Conservation (phyloP, 2,797 vertebrate species). For the Varecia variegata region DNA sequence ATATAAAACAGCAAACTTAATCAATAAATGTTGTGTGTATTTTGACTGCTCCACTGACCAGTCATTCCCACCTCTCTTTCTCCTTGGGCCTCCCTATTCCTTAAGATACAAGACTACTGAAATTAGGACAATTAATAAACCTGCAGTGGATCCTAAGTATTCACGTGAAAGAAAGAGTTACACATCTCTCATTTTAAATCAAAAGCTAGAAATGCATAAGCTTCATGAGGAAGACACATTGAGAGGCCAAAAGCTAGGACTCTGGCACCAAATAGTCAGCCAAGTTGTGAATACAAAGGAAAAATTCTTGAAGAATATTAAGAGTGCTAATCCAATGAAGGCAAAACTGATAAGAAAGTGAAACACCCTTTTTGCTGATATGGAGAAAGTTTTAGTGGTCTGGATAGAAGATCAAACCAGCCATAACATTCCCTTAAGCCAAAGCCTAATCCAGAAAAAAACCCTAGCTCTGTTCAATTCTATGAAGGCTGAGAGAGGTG, state of each 20-base stretch:
- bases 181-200: neutral
- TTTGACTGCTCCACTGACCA: neutral
- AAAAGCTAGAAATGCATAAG: neutral
- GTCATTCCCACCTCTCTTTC: neutral
- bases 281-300: neutral
- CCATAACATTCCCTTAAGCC: neutral
- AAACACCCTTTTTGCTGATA: neutral
- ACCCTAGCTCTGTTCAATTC: neutral
- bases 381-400: neutral
- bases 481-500: neutral
- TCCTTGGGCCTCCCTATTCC: neutral
- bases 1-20: neutral
- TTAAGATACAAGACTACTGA: neutral
- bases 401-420: neutral
- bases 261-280: neutral
- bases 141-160: neutral
- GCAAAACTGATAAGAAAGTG: neutral
- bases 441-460: neutral
- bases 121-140: neutral
- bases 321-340: neutral
- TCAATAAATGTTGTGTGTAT: neutral
- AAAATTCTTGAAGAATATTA: neutral
- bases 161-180: neutral
- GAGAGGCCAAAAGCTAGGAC: neutral
- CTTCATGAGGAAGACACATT: neutral